These are phyloP conservation scores for Tipula vernalis DNA, from an alignment of 2,888 invertebrate species.

Conservation along the genomic window DNA sequence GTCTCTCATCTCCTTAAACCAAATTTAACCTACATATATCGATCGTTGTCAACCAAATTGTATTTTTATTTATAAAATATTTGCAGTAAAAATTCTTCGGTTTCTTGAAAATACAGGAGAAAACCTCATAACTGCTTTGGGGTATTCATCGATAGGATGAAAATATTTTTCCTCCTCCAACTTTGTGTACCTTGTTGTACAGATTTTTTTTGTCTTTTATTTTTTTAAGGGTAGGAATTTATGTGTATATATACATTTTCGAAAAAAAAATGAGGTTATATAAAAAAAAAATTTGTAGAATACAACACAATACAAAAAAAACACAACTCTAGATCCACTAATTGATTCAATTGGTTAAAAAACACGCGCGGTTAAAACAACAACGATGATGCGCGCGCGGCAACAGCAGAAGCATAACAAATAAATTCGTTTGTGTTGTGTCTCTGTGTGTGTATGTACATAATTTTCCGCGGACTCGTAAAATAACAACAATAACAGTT, in stretches of 20 bases:
- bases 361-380: not conserved
- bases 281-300: not conserved
- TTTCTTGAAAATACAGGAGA: not conserved
- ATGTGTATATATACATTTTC: not conserved
- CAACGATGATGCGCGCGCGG: not conserved
- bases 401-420: not conserved
- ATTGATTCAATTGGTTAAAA: conserved; percentile 10
- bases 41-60: not conserved
- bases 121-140: not conserved
- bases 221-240: not conserved
- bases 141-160: not conserved
- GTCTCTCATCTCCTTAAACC: not conserved
- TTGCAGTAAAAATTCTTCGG: not conserved
- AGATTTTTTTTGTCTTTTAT: not conserved
- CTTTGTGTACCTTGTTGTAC: not conserved
- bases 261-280: not conserved
- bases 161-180: not conserved
- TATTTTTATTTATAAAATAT: not conserved
- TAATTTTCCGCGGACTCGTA: not conserved
- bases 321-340: not conserved
- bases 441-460: too few relatives aligned
- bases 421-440: not conserved
- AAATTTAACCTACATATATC: not conserved
- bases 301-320: not conserved
- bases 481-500: not conserved